Evolutionary conservation across 1,140 invertebrate genomes (phyloP).

Genomic region (Tigriopus japonicus): DNA sequence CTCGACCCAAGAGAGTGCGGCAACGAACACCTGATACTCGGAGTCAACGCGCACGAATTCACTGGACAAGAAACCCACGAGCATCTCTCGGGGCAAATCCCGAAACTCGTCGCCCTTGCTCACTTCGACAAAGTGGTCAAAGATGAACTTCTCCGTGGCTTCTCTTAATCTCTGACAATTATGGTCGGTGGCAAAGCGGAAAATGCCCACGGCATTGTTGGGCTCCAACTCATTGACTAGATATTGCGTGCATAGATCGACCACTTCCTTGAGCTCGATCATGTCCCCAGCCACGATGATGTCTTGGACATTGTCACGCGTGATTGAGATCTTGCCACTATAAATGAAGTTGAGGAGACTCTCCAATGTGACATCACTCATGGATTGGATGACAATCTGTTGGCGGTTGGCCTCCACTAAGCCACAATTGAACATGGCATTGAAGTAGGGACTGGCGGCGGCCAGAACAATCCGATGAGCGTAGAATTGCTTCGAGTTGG

Average conservation of each 20-base stretch:
- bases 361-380: slow-evolving; percentile 43
- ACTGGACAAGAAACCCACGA: slow-evolving; percentile 58
- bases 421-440: slow-evolving; percentile 78
- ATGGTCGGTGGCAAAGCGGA: slow-evolving; percentile 33
- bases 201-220: slow-evolving; percentile 74
- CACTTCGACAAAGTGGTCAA: slow-evolving; percentile 67
- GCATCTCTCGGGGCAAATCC: slow-evolving; percentile 56
- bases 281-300: slow-evolving; percentile 76
- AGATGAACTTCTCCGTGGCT: slow-evolving; percentile 46
- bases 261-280: slow-evolving; percentile 67
- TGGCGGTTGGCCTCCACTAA: slow-evolving; percentile 49
- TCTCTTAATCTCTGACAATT: background rate
- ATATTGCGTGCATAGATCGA: slow-evolving; percentile 67
- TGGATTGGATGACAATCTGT: background rate
- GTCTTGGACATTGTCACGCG: slow-evolving; percentile 66
- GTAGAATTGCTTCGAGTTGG: slow-evolving; percentile 30
- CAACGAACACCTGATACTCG: slow-evolving; percentile 79
- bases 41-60: slow-evolving; percentile 75
- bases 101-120: slow-evolving; percentile 62
- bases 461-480: slow-evolving; percentile 76
- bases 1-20: slow-evolving; percentile 72
- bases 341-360: slow-evolving; percentile 72
- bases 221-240: slow-evolving; percentile 68
- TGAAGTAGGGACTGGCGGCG: slow-evolving; percentile 80
- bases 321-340: slow-evolving; percentile 43